Evolutionary conservation across 2,888 invertebrate genomes (phyloP).

Genomic region (Drosophila colorata): DNA sequence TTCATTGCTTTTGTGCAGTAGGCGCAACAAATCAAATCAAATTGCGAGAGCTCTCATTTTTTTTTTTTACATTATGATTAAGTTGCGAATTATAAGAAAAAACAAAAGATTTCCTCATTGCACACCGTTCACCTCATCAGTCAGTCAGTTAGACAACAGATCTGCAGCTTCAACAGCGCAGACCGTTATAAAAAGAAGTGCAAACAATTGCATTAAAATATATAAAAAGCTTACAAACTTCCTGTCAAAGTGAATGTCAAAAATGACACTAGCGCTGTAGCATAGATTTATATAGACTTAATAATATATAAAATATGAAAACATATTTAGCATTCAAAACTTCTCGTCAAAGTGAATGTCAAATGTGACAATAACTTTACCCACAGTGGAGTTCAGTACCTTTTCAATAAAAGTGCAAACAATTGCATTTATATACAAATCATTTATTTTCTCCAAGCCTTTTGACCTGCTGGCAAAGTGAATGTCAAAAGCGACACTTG

Average conservation of each 20-base stretch:
- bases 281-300: neutral
- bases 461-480: too few species aligned
- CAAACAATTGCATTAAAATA: constrained; percentile 6
- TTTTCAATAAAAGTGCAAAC: too few species aligned
- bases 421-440: too few species aligned
- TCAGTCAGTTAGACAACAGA: constrained; percentile 36
- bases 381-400: too few species aligned
- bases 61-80: constrained; percentile 34
- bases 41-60: constrained; percentile 33
- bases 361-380: too few species aligned
- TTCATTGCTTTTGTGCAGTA: constrained; percentile 51
- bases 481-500: constrained; percentile 9
- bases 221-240: constrained; percentile 20
- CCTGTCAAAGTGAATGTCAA: constrained; percentile 29
- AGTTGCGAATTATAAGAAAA: constrained; percentile 39
- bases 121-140: constrained; percentile 38
- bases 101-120: constrained; percentile 69
- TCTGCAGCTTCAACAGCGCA: constrained; percentile 1
- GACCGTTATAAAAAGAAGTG: constrained; percentile 26
- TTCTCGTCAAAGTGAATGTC: neutral
- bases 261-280: neutral
- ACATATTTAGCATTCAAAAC: too few species aligned
- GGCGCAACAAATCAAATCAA: constrained; percentile 46
- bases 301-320: too few species aligned
- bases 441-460: too few species aligned